Percentiles rank a stretch among this genome's conserved stretches.
Conservation (phyloP, 2,113 vertebrate genomes). For the Tor tambroides region DNA sequence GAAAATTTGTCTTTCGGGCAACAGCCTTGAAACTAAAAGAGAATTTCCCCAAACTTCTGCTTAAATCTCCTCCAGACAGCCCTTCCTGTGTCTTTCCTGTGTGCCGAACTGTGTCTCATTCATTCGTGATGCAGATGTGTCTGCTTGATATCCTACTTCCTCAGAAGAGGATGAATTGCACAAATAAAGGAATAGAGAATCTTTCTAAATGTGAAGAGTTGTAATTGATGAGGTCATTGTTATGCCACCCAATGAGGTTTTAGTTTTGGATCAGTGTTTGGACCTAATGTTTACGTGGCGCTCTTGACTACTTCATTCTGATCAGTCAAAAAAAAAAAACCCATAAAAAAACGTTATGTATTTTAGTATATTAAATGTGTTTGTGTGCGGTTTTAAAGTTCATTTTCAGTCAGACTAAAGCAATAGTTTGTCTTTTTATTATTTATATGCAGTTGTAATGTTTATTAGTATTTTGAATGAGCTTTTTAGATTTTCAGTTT, state of each 20-base stretch:
- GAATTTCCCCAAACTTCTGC: slow-evolving; percentile 20
- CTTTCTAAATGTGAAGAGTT: neutral
- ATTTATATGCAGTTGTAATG: too few species aligned
- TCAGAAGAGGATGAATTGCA: neutral
- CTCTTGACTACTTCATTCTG: neutral
- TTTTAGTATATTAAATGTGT: too few species aligned
- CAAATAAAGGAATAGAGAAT: neutral
- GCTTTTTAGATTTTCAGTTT: too few species aligned
- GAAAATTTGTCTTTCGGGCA: neutral
- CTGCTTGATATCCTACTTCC: slow-evolving; percentile 35
- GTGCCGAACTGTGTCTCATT: neutral
- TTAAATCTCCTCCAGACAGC: slow-evolving; percentile 13
- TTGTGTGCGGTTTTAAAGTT: too few species aligned
- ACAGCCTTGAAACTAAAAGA: neutral
- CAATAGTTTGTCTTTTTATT: too few species aligned
- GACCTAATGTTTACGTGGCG: too few species aligned
- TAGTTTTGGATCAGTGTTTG: neutral
- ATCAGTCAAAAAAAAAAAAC: too few species aligned
- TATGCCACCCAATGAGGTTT: slow-evolving; percentile 33
- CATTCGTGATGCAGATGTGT: slow-evolving; percentile 6
- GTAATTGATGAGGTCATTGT: slow-evolving; percentile 26
- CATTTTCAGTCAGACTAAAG: too few species aligned
- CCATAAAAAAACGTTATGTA: too few species aligned
- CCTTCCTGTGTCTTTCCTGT: slow-evolving; percentile 31
- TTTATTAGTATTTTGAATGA: too few species aligned